Conservation (phyloP, 2,113 vertebrate genomes). For the Morphnarchus princeps region DNA sequence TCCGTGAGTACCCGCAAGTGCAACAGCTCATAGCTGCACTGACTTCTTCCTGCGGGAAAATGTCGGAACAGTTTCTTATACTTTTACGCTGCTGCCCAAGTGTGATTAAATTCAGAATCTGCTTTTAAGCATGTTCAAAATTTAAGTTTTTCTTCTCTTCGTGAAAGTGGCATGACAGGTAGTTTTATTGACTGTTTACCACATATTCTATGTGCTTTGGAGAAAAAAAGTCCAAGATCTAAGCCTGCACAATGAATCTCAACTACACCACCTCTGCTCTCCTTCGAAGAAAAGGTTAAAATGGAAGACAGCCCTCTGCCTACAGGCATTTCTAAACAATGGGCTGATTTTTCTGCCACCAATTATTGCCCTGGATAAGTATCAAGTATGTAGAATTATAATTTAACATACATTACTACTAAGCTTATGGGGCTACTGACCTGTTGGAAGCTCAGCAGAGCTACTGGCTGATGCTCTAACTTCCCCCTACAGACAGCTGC, state of each 20-base stretch:
- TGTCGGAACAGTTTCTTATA: background rate
- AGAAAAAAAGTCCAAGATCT: background rate
- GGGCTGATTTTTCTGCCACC: constrained; percentile 45
- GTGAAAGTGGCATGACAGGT: fast-evolving
- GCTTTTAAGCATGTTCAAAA: fast-evolving
- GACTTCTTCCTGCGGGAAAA: background rate
- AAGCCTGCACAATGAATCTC: background rate
- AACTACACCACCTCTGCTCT: background rate
- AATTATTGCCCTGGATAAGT: constrained; percentile 45
- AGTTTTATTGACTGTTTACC: background rate
- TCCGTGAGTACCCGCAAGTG: background rate
- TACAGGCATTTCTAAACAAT: constrained; percentile 38
- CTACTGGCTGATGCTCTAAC: background rate
- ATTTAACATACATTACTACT: constrained; percentile 15
- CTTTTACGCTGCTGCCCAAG: fast-evolving
- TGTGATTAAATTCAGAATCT: background rate
- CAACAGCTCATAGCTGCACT: background rate
- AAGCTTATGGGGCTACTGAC: constrained; percentile 10
- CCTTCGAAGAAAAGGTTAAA: constrained; percentile 9
- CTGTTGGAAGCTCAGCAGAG: background rate
- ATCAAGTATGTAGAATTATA: constrained; percentile 40
- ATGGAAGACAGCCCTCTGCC: constrained; percentile 34
- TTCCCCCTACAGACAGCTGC: background rate
- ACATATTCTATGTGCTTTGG: fast-evolving
- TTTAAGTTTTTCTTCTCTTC: background rate